phyloP scores from a whole-genome alignment of 2,113 vertebrate genomes.

The Balaenoptera acutorostrata region DNA sequence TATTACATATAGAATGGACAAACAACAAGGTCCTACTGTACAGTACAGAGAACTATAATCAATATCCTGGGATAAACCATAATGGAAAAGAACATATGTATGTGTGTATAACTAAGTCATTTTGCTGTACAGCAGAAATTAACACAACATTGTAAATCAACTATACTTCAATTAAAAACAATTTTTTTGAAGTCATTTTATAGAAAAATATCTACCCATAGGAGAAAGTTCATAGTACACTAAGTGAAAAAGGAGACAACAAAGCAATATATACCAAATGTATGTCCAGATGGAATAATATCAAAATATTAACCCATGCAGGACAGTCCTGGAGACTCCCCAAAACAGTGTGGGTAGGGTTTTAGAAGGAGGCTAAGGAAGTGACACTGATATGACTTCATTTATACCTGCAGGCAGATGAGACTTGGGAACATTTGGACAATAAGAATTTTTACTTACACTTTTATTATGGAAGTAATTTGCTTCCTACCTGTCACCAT shows the following conservation, averaged over 20 bases:
- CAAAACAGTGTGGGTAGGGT: background rate
- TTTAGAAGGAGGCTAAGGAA: background rate
- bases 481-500: background rate
- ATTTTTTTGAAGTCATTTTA: background rate
- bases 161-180: background rate
- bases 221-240: background rate
- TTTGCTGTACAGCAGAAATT: background rate
- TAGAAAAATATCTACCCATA: background rate
- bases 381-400: background rate
- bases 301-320: background rate
- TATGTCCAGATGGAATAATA: background rate
- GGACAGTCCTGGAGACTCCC: background rate
- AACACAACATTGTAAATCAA: background rate
- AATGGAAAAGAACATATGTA: background rate
- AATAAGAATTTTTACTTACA: background rate
- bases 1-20: background rate
- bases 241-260: background rate
- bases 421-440: background rate
- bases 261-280: background rate
- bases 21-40: background rate
- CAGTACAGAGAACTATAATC: background rate
- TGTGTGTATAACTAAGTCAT: background rate
- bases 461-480: background rate
- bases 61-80: background rate
- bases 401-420: background rate